Percentiles rank a stretch among this genome's conserved stretches.
Evolutionary conservation across 2,797 vertebrate genomes (phyloP).

Genomic region (Lateolabrax maculatus): DNA sequence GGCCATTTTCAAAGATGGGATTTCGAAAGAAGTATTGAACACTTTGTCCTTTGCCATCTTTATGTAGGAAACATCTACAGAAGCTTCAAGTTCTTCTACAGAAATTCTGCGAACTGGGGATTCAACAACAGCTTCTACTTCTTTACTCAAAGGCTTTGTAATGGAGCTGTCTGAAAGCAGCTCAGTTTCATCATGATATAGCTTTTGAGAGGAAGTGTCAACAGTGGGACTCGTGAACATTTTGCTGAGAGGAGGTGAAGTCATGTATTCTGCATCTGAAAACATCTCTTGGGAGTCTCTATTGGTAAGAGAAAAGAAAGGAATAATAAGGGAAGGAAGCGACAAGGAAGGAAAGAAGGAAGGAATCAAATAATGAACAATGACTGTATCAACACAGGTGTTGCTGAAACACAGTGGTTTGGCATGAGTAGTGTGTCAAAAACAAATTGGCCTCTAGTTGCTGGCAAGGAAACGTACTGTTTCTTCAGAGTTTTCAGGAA

Average conservation of each 20-base stretch:
- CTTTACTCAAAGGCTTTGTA: slow-evolving; percentile 68
- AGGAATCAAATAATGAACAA: slow-evolving; percentile 10
- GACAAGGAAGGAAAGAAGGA: neutral
- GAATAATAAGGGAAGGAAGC: neutral
- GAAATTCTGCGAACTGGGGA: slow-evolving; percentile 87
- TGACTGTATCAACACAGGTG: neutral
- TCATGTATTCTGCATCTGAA: slow-evolving; percentile 91
- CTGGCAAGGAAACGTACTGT: slow-evolving; percentile 85
- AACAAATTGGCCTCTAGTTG: neutral
- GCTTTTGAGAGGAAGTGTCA: slow-evolving; percentile 74
- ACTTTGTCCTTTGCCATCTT: slow-evolving; percentile 68
- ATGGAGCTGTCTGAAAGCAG: slow-evolving; percentile 62
- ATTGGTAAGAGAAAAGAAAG: slow-evolving; percentile 47
- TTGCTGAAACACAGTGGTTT: neutral
- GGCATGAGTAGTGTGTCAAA: neutral
- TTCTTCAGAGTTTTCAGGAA: slow-evolving; percentile 91
- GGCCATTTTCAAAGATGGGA: slow-evolving; percentile 45
- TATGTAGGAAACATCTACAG: slow-evolving; percentile 54
- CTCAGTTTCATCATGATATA: slow-evolving; percentile 74
- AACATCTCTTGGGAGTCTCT: slow-evolving; percentile 92
- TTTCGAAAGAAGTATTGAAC: slow-evolving; percentile 60
- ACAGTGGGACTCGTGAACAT: slow-evolving; percentile 82
- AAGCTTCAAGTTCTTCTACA: slow-evolving; percentile 84
- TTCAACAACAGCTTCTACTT: slow-evolving; percentile 70
- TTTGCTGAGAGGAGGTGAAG: slow-evolving; percentile 85